Evolutionary conservation across 2,113 vertebrate genomes (phyloP), one percentile per base, ranked within the genome.

Genomic region (Mesitornis unicolor): DNA sequence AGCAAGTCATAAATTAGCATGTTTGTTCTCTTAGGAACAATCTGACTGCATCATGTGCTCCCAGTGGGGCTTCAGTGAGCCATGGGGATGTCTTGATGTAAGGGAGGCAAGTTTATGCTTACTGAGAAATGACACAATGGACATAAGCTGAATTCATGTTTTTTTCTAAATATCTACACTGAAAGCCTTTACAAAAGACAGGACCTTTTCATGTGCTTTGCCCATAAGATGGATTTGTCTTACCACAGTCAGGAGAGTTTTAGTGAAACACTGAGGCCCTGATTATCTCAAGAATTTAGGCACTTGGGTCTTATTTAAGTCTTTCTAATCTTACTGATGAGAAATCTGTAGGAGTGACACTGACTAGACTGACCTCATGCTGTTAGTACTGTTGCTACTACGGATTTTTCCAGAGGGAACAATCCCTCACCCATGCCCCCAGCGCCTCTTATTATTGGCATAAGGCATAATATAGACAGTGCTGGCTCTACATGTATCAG

Each of bases 11-110:
- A 18, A 56, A 68, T 35, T 53, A 61, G 18, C 9, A 20, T 0
- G 3, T 45, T 5, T 0, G 0, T 69, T 81, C 6, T 75, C 9
- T 24, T 45, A 45, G 54, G 28, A 68, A 24, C 14, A 20, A 19
- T 11, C 31, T 29, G 31, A 20, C 19, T 35, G 7, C 19, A 5
- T 48, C 14, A 3, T 10, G 15, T 3, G 3, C 35, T 81, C 35
- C 60, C 16, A 7, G 4, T 8, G 18, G 31, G 25, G 8, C 21
- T 83, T 73, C 10, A 17, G 16, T 15, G 61, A 83, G 70, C 15
- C 81, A 3, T 2, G 29, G 13, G 14, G 42, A 26, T 40, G 42
- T 13, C 21, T 25, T 73, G 38, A 45, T 3, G 1, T 20, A 10
- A 17, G 9, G 14, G 24, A 76, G 33, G 17, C 28, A 64, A 48